A percentile compares a stretch with the other conserved stretches of the same genome.
Conservation (phyloP, 2,113 vertebrate genomes). For the Pandion haliaetus region DNA sequence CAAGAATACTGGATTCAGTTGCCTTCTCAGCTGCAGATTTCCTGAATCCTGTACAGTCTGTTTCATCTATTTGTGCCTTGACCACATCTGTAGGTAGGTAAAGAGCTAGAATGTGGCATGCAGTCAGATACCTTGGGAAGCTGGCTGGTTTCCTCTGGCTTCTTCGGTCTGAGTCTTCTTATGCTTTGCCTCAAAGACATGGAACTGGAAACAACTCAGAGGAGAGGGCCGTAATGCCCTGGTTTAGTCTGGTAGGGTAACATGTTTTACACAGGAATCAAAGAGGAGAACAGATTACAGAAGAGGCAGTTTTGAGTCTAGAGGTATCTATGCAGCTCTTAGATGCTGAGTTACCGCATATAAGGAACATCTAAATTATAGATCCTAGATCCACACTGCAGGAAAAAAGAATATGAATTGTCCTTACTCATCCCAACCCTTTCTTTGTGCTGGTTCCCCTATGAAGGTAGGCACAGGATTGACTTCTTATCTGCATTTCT, state of each 20-base stretch:
- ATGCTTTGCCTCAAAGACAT: neutral
- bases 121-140: neutral
- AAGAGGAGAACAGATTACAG: neutral
- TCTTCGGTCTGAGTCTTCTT: neutral
- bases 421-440: neutral
- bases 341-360: neutral
- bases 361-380: neutral
- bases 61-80: neutral
- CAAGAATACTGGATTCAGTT: neutral
- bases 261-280: neutral
- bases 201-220: neutral
- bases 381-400: neutral
- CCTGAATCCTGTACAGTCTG: neutral
- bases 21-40: neutral
- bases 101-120: neutral
- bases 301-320: neutral
- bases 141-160: neutral
- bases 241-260: neutral
- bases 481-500: neutral
- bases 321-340: neutral
- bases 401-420: neutral
- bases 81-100: neutral
- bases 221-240: neutral
- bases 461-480: neutral
- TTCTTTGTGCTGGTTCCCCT: neutral